Conservation (phyloP, 2,797 vertebrate genomes). For the Thalassophryne amazonica region DNA sequence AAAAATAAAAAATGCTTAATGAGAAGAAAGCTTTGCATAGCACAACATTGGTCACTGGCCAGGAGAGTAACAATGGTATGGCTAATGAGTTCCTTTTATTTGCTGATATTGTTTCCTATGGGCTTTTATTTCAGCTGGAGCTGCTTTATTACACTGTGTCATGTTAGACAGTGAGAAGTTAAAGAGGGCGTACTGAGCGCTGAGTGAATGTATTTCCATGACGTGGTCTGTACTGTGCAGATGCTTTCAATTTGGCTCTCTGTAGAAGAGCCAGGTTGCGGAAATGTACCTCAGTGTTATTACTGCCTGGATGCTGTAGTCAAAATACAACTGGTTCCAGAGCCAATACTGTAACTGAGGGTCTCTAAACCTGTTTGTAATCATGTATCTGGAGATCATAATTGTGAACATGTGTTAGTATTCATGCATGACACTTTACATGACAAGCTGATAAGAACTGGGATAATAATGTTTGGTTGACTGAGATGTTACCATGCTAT, state of each 20-base stretch:
- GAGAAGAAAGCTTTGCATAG: background rate
- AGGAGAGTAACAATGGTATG: background rate
- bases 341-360: slow-evolving; percentile 40
- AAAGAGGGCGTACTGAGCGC: slow-evolving; percentile 19
- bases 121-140: slow-evolving; percentile 2
- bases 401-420: slow-evolving; percentile 28
- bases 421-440: slow-evolving; percentile 37
- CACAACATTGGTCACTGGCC: background rate
- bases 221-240: slow-evolving; percentile 49
- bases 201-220: slow-evolving; percentile 62
- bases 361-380: slow-evolving; percentile 46
- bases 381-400: slow-evolving; percentile 32
- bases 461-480: slow-evolving; percentile 7
- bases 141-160: background rate
- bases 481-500: slow-evolving; percentile 20
- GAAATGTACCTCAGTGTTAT: slow-evolving; percentile 64
- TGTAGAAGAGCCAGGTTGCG: slow-evolving; percentile 47
- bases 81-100: background rate
- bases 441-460: slow-evolving; percentile 30
- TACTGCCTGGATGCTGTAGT: slow-evolving; percentile 57
- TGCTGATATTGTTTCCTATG: background rate
- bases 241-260: slow-evolving; percentile 68
- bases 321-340: slow-evolving; percentile 57
- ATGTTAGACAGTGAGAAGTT: slow-evolving; percentile 17
- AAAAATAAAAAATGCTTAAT: background rate